Base-by-base conservation (phyloP, 1,140 invertebrate genomes). In the Chelonus insularis region DNA sequence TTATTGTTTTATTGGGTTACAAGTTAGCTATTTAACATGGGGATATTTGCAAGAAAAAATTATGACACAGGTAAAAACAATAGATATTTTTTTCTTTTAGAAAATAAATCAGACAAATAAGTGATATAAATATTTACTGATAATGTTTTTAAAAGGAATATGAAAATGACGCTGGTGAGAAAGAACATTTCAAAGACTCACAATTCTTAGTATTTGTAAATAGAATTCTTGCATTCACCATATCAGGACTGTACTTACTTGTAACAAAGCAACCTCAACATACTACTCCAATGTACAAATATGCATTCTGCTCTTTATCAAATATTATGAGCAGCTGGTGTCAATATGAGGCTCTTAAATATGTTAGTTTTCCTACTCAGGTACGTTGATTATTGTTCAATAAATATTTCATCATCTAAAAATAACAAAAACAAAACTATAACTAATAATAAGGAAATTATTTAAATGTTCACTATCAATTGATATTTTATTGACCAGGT, bases 261-360 rank as follows among this genome's bases (percentile, higher is more conserved):
- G 79, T 85, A 64, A 81, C 84, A 59, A 77, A 87, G 45, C 88
- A 91, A 65, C 87, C 91, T 4, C 81, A 87, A 4, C 89, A 94
- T 70, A 84, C 84, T 41, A 91, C 93, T 50, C 97, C 97, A 3
- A 82, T 98, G 1, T 98, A 98, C 78, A 95, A 97, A 82, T 99
- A 98, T 83, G 92, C 92, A 0, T 99, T 91, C 82, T 95, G 95
- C 76, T 97, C 96, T 0, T 89, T 99, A 68, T 97, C 95, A 12
- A 99, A 99, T 80, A 95, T 98, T 61, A 89, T 99, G 86, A 98
- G 96, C 76, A 96, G 95, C 37, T 99, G 97, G 97, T 99, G 95
- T 80, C 97, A 99, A 81, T 99, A 99, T 76, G 97, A 99, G 83
- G 97, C 97, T 16, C 83, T 99, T 2, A 99, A 99, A 81, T 99